Conservation (phyloP, 2,113 vertebrate species). For the Aramus guarauna region DNA sequence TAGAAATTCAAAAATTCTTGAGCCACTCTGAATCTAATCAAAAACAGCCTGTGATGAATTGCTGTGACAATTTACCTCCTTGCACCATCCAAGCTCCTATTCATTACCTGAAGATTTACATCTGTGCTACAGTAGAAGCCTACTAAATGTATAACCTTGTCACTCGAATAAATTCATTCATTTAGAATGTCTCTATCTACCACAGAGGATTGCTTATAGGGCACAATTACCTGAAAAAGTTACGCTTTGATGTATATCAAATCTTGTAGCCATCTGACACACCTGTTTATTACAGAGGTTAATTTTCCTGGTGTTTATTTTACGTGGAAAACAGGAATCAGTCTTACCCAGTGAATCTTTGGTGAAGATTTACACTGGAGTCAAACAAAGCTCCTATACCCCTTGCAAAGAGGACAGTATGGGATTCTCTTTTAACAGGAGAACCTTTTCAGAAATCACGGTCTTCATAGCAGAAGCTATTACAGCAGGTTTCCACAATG, state of each 20-base stretch:
- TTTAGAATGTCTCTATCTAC: neutral
- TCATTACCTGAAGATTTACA: neutral
- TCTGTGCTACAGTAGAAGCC: neutral
- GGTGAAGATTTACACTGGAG: neutral
- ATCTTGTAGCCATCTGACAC: neutral
- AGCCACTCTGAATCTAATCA: neutral
- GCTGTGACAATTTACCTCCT: neutral
- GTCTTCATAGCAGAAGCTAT: neutral
- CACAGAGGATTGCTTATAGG: neutral
- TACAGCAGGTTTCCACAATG: neutral
- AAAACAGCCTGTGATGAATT: neutral
- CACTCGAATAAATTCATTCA: neutral
- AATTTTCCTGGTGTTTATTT: neutral
- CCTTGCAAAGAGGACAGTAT: neutral
- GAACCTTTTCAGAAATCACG: neutral
- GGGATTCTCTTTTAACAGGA: neutral
- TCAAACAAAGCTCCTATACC: neutral
- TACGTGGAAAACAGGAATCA: neutral
- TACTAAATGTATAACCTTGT: neutral
- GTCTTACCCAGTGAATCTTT: neutral
- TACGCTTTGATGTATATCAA: neutral
- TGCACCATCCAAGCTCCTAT: neutral
- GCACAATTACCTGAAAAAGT: neutral
- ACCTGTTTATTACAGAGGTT: neutral
- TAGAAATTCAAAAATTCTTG: neutral